Conservation (phyloP, 2,113 vertebrate genomes). For the Pipra filicauda region DNA sequence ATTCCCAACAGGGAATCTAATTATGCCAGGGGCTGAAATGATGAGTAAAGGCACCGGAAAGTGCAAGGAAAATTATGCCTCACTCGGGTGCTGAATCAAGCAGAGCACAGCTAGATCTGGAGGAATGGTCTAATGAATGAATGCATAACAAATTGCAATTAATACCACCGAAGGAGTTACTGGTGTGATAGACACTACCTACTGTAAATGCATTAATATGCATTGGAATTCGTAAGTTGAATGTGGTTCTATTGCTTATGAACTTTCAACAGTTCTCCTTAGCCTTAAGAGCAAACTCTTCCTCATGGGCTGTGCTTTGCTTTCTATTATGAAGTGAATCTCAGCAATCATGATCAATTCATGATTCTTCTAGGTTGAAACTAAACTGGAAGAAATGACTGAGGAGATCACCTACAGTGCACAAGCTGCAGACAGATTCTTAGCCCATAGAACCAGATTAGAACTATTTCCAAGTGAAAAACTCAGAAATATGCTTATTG, state of each 20-base stretch:
- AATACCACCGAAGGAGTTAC: not conserved
- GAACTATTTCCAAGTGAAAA: not conserved
- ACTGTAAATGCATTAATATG: not conserved
- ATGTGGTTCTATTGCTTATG: not conserved
- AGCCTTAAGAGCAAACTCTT: not conserved
- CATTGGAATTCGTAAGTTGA: not conserved
- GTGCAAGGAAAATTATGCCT: not conserved
- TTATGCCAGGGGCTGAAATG: slow-evolving; percentile 5
- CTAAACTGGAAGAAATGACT: not conserved
- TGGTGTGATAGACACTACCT: not conserved
- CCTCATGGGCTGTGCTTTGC: not conserved
- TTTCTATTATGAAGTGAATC: not conserved
- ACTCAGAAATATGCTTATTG: not conserved
- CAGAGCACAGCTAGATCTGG: not conserved
- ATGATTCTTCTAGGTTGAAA: not conserved
- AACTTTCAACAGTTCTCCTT: not conserved
- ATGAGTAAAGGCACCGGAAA: not conserved
- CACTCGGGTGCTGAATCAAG: slow-evolving; percentile 30
- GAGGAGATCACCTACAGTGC: not conserved
- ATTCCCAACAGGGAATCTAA: not conserved
- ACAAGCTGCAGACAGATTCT: not conserved
- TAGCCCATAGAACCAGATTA: not conserved
- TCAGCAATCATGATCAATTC: not conserved
- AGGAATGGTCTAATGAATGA: slow-evolving; percentile 5
- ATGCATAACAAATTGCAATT: slow-evolving; percentile 31